phyloP scores from a whole-genome alignment of 2,113 vertebrate species.

The Petaurus breviceps region DNA sequence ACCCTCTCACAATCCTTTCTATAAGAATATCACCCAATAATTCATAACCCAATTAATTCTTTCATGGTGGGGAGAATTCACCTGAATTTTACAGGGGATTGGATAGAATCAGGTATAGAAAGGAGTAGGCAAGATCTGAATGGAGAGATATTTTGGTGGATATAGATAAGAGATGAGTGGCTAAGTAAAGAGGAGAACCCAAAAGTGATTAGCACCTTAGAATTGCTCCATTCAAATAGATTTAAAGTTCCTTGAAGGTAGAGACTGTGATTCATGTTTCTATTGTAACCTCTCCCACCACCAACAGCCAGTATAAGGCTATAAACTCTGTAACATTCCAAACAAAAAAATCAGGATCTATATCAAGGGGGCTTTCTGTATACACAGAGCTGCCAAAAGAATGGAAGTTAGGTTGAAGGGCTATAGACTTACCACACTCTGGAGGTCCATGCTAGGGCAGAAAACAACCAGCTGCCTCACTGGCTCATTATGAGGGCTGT shows the following conservation, averaged over 20 bases:
- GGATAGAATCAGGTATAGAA: background rate
- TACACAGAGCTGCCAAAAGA: background rate
- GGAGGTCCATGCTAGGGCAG: slow-evolving; percentile 83
- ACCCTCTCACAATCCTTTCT: background rate
- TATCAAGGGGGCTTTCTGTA: background rate
- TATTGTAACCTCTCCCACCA: background rate
- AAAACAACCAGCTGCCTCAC: slow-evolving; percentile 89
- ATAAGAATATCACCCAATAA: background rate
- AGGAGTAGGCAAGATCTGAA: background rate
- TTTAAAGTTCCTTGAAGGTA: slow-evolving; percentile 17
- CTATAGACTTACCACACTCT: slow-evolving; percentile 80
- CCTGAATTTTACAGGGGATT: background rate
- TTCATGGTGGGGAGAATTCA: background rate
- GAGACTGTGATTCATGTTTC: background rate
- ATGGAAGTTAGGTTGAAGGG: background rate
- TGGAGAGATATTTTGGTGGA: background rate
- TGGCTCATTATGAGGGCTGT: slow-evolving; percentile 84
- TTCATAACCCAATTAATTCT: background rate
- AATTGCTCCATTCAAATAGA: slow-evolving; percentile 6
- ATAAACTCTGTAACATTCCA: background rate
- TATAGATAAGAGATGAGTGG: background rate
- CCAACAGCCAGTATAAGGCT: background rate
- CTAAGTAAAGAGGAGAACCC: background rate
- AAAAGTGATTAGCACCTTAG: background rate
- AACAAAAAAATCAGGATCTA: background rate